These are phyloP conservation scores for Morelia viridis DNA, from an alignment of 2,797 vertebrate species.

Conservation along the genomic window DNA sequence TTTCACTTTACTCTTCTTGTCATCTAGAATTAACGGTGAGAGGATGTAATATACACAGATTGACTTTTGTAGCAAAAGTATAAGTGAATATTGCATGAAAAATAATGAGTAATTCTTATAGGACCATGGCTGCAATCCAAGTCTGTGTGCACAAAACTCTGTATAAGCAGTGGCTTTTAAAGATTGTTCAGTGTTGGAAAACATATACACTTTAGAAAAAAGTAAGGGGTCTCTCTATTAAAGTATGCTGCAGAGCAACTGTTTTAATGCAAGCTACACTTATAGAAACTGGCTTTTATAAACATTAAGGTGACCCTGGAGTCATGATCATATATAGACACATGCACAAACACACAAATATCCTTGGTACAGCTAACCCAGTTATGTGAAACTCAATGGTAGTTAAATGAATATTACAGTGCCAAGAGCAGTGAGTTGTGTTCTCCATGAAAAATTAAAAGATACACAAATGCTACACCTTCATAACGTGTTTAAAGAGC, in stretches of 20 bases:
- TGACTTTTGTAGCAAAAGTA: neutral
- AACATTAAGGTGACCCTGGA: neutral
- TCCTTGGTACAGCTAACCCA: neutral
- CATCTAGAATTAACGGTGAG: neutral
- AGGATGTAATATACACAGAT: neutral
- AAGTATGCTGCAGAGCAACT: neutral
- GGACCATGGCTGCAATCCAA: neutral
- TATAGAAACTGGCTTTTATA: neutral
- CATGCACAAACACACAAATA: neutral
- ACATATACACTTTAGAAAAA: neutral
- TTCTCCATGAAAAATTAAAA: neutral
- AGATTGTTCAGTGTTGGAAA: neutral
- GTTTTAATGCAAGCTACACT: neutral
- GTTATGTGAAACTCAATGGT: neutral
- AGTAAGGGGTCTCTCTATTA: neutral
- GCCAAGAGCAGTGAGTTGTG: neutral
- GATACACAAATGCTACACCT: neutral
- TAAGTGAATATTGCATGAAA: neutral
- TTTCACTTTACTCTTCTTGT: neutral
- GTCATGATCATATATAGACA: neutral
- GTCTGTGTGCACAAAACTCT: neutral
- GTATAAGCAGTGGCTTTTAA: neutral
- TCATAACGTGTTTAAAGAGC: neutral
- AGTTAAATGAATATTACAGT: conserved; percentile 4
- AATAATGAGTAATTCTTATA: conserved; percentile 1